Evolutionary conservation across 2,797 vertebrate species (phyloP).

Genomic region (Schizothorax lantsangensis): DNA sequence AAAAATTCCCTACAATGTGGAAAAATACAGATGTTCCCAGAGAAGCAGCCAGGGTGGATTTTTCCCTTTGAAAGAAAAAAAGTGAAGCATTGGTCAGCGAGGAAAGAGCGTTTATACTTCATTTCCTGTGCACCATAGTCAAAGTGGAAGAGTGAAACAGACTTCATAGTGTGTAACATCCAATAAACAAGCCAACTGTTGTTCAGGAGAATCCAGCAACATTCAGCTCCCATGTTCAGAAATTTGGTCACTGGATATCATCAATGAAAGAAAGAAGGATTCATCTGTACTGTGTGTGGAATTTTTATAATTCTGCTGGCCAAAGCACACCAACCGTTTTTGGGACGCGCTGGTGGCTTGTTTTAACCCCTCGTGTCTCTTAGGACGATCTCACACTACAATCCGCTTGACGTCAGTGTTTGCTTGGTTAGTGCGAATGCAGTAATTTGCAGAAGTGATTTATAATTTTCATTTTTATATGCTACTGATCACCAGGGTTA

Average conservation of each 20-base stretch:
- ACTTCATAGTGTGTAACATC: not conserved
- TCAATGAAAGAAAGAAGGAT: slow-evolving; percentile 4
- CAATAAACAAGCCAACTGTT: not conserved
- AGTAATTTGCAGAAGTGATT: not conserved
- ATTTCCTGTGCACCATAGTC: slow-evolving; percentile 1
- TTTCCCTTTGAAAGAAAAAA: slow-evolving; percentile 12
- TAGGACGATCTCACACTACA: not conserved
- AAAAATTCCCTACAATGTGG: not conserved
- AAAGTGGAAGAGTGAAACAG: slow-evolving; percentile 11
- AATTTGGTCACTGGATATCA: not conserved
- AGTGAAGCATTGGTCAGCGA: slow-evolving; percentile 10
- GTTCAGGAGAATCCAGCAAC: not conserved
- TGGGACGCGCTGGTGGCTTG: not conserved
- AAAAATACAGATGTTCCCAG: slow-evolving; percentile 33
- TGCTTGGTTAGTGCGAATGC: not conserved
- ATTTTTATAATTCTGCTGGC: not conserved
- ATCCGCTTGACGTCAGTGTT: not conserved
- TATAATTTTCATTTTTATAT: too few relatives aligned
- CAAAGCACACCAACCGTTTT: not conserved
- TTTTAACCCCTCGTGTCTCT: not conserved
- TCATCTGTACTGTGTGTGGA: not conserved
- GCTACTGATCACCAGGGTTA: too few relatives aligned
- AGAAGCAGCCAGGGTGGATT: slow-evolving; percentile 16
- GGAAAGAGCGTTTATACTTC: not conserved
- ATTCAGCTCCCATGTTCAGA: slow-evolving; percentile 3